Evolutionary conservation across 2,113 vertebrate species (phyloP).

Genomic region (Hucho hucho): DNA sequence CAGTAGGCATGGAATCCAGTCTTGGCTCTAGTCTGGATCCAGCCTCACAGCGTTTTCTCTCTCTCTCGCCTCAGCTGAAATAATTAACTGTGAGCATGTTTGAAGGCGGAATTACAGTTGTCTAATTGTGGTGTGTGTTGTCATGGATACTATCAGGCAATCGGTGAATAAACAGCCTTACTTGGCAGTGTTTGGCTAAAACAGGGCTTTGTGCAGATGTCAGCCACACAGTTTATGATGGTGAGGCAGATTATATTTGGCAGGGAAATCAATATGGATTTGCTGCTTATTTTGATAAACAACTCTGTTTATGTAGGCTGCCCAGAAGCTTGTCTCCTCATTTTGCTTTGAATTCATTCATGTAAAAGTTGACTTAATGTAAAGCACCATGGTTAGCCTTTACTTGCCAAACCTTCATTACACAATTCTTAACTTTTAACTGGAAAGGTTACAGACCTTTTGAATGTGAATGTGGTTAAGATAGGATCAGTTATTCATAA

Average conservation of each 20-base stretch:
- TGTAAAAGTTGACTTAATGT: conserved; percentile 74
- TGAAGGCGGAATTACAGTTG: conserved; percentile 91
- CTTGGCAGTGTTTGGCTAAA: conserved; percentile 90
- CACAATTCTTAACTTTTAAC: conserved; percentile 48
- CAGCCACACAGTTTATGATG: conserved; percentile 91
- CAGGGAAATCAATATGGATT: conserved; percentile 85
- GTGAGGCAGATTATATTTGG: conserved; percentile 90
- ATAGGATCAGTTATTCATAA: too few species aligned
- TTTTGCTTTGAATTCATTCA: conserved; percentile 62
- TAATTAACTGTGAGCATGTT: conserved; percentile 88
- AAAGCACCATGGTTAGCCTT: conserved; percentile 62
- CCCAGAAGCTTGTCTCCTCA: conserved; percentile 74
- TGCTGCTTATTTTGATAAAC: conserved; percentile 84
- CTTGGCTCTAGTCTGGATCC: conserved; percentile 74
- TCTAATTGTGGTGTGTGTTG: conserved; percentile 94
- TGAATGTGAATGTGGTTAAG: too few species aligned
- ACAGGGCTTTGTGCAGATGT: conserved; percentile 88
- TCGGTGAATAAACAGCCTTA: conserved; percentile 87
- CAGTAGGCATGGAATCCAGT: conserved; percentile 69
- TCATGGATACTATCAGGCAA: conserved; percentile 93
- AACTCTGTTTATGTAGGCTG: conserved; percentile 80
- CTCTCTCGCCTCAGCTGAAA: conserved; percentile 82
- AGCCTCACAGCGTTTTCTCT: conserved; percentile 74
- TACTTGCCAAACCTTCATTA: conserved; percentile 70
- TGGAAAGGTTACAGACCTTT: too few species aligned